phyloP scores from a whole-genome alignment of 2,888 invertebrate genomes.

The Polyommatus icarus region DNA sequence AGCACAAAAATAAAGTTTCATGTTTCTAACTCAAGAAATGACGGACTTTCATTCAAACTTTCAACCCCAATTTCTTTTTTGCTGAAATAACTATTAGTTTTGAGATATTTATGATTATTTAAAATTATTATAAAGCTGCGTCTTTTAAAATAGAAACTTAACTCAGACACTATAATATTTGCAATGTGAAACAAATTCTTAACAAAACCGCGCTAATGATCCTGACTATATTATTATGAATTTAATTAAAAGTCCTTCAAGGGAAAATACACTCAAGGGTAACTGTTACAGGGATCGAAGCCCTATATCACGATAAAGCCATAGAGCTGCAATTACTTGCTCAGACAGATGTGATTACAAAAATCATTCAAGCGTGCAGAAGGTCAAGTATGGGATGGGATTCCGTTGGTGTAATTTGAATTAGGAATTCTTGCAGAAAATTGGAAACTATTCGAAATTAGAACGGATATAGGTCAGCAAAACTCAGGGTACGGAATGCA shows the following conservation, averaged over 20 bases:
- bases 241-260: background rate
- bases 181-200: background rate
- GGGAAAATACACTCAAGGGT: background rate
- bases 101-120: too few relatives aligned
- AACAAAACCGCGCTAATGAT: slow-evolving; percentile 3
- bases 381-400: slow-evolving; percentile 4
- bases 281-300: background rate
- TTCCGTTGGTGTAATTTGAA: background rate
- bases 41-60: too few relatives aligned
- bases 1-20: too few relatives aligned
- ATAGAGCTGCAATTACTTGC: slow-evolving; percentile 19
- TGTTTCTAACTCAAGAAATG: too few relatives aligned
- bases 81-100: too few relatives aligned
- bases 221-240: background rate
- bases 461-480: background rate
- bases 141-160: background rate
- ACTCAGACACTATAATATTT: background rate
- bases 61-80: too few relatives aligned
- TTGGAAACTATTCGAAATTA: background rate
- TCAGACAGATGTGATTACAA: slow-evolving; percentile 26
- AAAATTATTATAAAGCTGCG: background rate
- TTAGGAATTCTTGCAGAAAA: slow-evolving; percentile 14
- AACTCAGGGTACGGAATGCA: too few relatives aligned
- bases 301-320: background rate
- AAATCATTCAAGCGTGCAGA: slow-evolving; percentile 22